Base-by-base conservation (phyloP, 2,113 vertebrate species). In the Phainopepla nitens region DNA sequence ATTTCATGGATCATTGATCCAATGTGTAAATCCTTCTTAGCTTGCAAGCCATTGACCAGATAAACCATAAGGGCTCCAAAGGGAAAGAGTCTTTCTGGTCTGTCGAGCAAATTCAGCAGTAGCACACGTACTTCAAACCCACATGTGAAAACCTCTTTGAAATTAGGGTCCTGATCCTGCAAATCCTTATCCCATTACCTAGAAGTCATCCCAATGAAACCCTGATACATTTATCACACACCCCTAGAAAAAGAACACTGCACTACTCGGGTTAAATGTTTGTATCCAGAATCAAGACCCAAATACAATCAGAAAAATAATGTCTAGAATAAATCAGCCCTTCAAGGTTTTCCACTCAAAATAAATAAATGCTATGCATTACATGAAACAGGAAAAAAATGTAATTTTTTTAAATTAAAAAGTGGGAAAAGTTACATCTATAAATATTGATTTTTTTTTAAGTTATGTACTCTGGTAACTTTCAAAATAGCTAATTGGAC, bases 1-100 rank as follows among this genome's bases (percentile, higher is more conserved):
- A 96, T 96, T 97, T 96, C 90, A 96, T 93, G 96, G 95, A 96
- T 95, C 97, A 96, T 97, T 96, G 91, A 83, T 50, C 47, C 91
- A 88, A 96, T 82, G 73, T 89, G 76, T 87, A 97, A 97, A 96
- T 96, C 95, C 91, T 96, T 93, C 93, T 97, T 84, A 96, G 87
- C 80, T 82, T 53, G 66, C 83, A 95, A 85, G 90, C 62, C 58
- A 92, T 64, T 98, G 76, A 96, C 86, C 93, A 96, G 89, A 93
- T 96, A 97, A 96, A 95, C 91, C 41, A 50, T 92, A 91, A 97
- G 77, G 69, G 80, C 82, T 97, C 91, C 90, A 86, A 96, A 94
- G 80, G 94, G 82, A 94, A 96, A 92, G 86, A 97, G 69, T 23
- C 72, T 77, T 96, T 64, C 71, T 85, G 80, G 65, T 90, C 88